A percentile compares a stretch with the other conserved stretches of the same genome.
phyloP scores from a whole-genome alignment of 2,888 invertebrate species.

The Andrena camellia region DNA sequence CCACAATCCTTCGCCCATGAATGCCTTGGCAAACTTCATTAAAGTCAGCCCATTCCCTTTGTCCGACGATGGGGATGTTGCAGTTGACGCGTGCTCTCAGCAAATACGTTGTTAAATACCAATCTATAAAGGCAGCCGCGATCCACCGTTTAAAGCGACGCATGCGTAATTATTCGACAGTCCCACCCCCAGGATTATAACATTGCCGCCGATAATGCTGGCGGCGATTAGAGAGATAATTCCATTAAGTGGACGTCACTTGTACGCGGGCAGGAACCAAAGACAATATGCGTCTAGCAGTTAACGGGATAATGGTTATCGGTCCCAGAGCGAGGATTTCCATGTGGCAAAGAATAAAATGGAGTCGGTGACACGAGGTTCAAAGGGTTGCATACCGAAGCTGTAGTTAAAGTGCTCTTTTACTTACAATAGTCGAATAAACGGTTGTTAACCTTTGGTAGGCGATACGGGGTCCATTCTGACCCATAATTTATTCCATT shows the following conservation, averaged over 20 bases:
- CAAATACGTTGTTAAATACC: conserved; percentile 46
- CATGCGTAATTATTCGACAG: conserved; percentile 33
- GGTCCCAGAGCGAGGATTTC: conserved; percentile 4
- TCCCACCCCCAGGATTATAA: conserved; percentile 23
- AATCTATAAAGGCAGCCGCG: conserved; percentile 33
- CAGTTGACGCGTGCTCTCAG: conserved; percentile 16
- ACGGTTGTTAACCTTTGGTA: too few species aligned
- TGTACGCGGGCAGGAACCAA: conserved; percentile 15
- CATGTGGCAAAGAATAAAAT: conserved; percentile 28
- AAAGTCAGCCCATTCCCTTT: conserved; percentile 50
- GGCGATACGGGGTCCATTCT: too few species aligned
- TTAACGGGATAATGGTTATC: conserved; percentile 34
- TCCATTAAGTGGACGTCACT: conserved; percentile 37
- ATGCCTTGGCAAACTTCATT: conserved; percentile 63
- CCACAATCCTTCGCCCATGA: conserved; percentile 36
- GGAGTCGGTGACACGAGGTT: not conserved
- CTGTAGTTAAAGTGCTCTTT: too few species aligned
- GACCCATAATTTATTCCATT: too few species aligned
- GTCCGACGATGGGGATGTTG: conserved; percentile 6
- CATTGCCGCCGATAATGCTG: conserved; percentile 43
- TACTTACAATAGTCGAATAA: too few species aligned
- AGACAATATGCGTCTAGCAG: conserved; percentile 34
- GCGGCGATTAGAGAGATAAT: conserved; percentile 39
- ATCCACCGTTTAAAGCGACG: conserved; percentile 33
- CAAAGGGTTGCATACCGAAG: too few species aligned